Evolutionary conservation across 2,113 vertebrate genomes (phyloP).

Genomic region (Tachuris rubrigastra): DNA sequence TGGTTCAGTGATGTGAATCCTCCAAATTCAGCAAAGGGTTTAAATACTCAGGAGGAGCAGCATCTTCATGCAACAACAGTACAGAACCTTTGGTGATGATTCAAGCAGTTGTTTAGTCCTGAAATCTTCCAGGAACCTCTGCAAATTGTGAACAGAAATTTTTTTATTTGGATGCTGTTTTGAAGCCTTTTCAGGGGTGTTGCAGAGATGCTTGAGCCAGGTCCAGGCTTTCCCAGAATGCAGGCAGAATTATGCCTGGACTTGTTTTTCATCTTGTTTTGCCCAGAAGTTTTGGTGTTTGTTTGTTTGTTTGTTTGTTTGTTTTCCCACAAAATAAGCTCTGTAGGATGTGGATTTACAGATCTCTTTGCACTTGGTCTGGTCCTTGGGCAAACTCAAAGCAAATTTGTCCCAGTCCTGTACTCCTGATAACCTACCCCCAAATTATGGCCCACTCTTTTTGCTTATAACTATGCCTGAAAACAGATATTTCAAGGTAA

Average conservation of each 20-base stretch:
- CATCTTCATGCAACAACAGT: background rate
- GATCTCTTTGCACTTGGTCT: background rate
- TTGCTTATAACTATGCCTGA: background rate
- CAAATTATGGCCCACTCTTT: background rate
- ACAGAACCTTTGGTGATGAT: background rate
- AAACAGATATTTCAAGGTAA: background rate
- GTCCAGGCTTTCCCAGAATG: background rate
- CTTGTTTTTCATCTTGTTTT: background rate
- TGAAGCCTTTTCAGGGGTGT: background rate
- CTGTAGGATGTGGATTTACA: background rate
- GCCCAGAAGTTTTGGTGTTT: background rate
- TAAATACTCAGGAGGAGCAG: background rate
- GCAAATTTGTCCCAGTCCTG: background rate
- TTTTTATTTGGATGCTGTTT: background rate
- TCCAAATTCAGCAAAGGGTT: background rate
- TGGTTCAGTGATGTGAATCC: background rate
- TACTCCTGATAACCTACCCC: background rate
- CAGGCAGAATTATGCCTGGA: background rate
- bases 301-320: background rate
- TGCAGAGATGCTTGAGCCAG: background rate
- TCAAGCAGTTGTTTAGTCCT: background rate
- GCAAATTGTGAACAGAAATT: background rate
- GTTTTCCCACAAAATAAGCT: background rate
- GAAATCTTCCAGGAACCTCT: background rate
- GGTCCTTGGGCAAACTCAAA: background rate